Base-by-base conservation (phyloP, 2,888 invertebrate genomes). In the Agrenia bidenticulata region DNA sequence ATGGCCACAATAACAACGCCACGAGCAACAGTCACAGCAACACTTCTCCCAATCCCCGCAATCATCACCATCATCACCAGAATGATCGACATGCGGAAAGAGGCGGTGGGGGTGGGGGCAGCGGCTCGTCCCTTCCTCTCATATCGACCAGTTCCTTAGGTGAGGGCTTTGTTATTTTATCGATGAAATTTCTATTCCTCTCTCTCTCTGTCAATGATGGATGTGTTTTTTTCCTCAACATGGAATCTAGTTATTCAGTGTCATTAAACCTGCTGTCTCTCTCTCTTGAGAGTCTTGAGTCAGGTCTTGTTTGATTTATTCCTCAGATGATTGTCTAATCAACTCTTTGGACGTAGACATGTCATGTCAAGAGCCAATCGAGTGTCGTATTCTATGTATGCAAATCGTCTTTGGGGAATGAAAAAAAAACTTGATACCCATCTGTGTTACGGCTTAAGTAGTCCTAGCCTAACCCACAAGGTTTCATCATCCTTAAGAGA, bases 181-280 rank as follows among this genome's bases (percentile, higher is more conserved):
- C n/a, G n/a, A 45, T 45, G 45, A 45, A 5, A 9, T 17, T 17
- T 17, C 15, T 45, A n/a, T 5, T 9, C 9, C 5, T 9, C n/a
- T 45, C 15, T 45, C n/a, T 17, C n/a, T 45, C 19, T 5, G 19
- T 45, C 39, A 15, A 39, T 4, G 5, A 45, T 45, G 45, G 19
- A 4, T 45, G n/a, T 45, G n/a, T n/a, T n/a, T n/a, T n/a, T n/a
- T n/a, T n/a, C n/a, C n/a, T n/a, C n/a, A 45, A 45, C 45, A n/a
- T 45, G 19, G 15, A n/a, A 45, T 17, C 15, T 45, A 45, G 15
- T 17, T 15, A 5, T 45, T 45, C 45, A 45, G 27, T 55, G 26
- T 55, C 55, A 55, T 55, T 55, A 57, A 57, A 57, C 56, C 56
- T 57, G 41, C 41, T 23, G 5, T 15, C 45, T 45, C n/a, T n/a